A percentile compares a stretch with the other conserved stretches of the same genome.
These are phyloP conservation scores for Rallus crepitans DNA, from an alignment of 2,797 vertebrate genomes.

Conservation along the genomic window DNA sequence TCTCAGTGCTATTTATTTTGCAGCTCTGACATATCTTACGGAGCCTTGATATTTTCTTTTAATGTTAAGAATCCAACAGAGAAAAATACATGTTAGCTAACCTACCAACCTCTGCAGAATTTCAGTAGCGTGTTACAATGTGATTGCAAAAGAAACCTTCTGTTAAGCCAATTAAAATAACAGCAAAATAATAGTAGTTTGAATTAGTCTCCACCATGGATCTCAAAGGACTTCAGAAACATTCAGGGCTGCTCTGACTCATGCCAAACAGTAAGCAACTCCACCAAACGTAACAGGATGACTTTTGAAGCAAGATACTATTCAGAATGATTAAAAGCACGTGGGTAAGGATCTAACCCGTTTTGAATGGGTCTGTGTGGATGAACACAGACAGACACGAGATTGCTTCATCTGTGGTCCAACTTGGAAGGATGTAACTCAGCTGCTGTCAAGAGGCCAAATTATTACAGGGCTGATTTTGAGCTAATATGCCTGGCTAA, in stretches of 20 bases:
- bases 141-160: background rate
- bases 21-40: background rate
- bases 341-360: background rate
- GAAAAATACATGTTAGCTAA: background rate
- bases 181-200: conserved; percentile 8
- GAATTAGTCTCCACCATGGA: background rate
- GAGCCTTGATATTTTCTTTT: background rate
- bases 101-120: conserved; percentile 9
- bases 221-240: conserved; percentile 14
- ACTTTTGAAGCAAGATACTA: background rate
- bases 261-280: background rate
- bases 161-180: conserved; percentile 19
- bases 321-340: background rate
- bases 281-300: background rate
- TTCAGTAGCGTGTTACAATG: conserved; percentile 26
- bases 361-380: background rate
- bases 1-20: conserved; percentile 11
- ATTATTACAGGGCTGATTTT: background rate
- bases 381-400: background rate
- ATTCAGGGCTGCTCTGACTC: background rate
- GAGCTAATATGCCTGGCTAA: background rate
- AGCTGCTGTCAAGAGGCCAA: background rate
- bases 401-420: background rate
- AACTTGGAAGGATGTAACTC: background rate
- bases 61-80: background rate